phyloP scores from a whole-genome alignment of 2,113 vertebrate genomes.

The Lates calcarifer region DNA sequence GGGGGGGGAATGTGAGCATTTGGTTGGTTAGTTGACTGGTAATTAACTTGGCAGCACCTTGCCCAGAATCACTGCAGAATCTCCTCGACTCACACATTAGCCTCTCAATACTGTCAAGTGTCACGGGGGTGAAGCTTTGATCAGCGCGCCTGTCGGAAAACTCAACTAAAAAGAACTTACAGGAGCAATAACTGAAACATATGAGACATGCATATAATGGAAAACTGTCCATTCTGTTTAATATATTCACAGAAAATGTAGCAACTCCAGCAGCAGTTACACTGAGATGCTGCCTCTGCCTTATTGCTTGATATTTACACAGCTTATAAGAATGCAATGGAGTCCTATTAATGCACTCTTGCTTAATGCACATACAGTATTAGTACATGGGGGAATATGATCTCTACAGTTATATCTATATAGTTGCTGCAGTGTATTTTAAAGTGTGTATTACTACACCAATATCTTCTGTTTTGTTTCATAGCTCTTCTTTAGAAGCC shows the following conservation, averaged over 20 bases:
- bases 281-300: neutral
- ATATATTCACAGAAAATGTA: neutral
- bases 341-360: neutral
- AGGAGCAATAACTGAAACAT: slow-evolving; percentile 16
- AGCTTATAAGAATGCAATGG: neutral
- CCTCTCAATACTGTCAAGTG: slow-evolving; percentile 6
- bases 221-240: neutral
- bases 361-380: neutral
- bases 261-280: neutral
- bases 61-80: slow-evolving; percentile 16
- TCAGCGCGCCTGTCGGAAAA: slow-evolving; percentile 3
- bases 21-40: slow-evolving; percentile 24
- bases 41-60: slow-evolving; percentile 48
- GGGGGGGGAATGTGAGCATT: slow-evolving; percentile 8
- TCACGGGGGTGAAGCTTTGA: slow-evolving; percentile 27
- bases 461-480: neutral
- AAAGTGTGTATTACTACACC: neutral
- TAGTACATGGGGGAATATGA: neutral
- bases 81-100: slow-evolving; percentile 18
- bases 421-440: neutral
- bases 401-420: neutral
- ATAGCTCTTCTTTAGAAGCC: neutral
- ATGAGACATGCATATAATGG: neutral
- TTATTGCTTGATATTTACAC: neutral
- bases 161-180: neutral